Percentiles rank a stretch among this genome's conserved stretches.
Conservation (phyloP, 2,797 vertebrate species). For the Alauda arvensis region DNA sequence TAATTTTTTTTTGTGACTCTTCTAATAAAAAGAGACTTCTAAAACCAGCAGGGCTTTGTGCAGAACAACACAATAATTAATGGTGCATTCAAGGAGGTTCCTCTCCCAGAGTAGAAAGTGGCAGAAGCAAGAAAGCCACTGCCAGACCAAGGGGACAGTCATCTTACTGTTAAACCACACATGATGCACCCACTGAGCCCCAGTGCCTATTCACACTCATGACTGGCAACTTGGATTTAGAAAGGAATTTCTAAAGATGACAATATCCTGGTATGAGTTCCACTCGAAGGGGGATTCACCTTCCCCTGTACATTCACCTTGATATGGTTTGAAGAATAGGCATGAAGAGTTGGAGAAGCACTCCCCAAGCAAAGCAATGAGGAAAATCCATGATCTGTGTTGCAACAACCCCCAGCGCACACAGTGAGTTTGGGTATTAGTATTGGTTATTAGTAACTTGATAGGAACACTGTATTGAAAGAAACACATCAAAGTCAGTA, state of each 20-base stretch:
- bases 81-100: neutral
- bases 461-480: neutral
- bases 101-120: neutral
- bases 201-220: neutral
- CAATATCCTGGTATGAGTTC: neutral
- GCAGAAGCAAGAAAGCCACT: neutral
- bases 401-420: neutral
- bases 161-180: neutral
- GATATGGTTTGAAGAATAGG: neutral
- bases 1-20: neutral
- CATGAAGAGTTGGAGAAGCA: neutral
- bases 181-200: neutral
- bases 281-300: neutral
- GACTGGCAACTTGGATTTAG: neutral
- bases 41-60: neutral
- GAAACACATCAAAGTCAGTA: neutral
- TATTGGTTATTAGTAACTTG: neutral
- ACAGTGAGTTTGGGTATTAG: neutral
- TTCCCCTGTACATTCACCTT: neutral
- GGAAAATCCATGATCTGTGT: fast-evolving
- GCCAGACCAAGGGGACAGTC: neutral
- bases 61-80: neutral
- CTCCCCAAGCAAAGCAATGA: neutral
- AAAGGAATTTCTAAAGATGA: neutral
- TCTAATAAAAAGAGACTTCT: neutral